Conservation (phyloP, 35 echinoderm and acorn worm species). For the Amphiura filiformis region DNA sequence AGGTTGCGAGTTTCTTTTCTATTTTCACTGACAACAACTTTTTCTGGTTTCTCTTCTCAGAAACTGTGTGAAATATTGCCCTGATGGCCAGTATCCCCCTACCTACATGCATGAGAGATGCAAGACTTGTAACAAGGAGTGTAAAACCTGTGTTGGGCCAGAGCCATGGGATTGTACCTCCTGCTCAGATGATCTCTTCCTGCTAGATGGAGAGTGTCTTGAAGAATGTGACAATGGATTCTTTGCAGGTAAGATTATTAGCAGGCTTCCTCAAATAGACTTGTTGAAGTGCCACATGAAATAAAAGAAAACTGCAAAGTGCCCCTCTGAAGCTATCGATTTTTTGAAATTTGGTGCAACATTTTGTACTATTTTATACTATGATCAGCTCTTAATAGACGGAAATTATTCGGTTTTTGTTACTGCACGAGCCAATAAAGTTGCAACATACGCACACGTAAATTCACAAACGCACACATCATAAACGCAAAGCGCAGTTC, state of each 20-base stretch:
- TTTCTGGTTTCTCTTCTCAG: too few species aligned
- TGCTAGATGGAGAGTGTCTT: conserved; percentile 15
- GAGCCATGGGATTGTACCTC: conserved; percentile 18
- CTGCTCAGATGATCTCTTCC: background rate
- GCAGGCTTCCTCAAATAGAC: too few species aligned
- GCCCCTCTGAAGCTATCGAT: background rate
- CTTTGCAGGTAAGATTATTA: conserved; percentile 39
- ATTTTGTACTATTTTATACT: too few species aligned
- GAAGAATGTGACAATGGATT: conserved; percentile 32
- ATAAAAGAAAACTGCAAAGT: background rate
- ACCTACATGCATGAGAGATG: conserved; percentile 41
- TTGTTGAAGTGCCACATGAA: background rate
- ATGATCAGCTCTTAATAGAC: too few species aligned
- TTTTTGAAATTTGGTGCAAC: too few species aligned
- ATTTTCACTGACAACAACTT: too few species aligned
- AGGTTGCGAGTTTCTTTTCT: too few species aligned
- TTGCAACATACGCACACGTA: too few species aligned
- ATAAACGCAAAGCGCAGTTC: too few species aligned
- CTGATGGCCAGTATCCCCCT: conserved; percentile 38
- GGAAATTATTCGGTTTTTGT: too few species aligned
- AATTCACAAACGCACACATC: too few species aligned
- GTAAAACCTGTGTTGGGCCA: conserved; percentile 33
- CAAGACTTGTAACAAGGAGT: conserved; percentile 19
- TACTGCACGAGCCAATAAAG: too few species aligned
- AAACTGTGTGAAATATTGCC: conserved; percentile 46